These are phyloP conservation scores for Lota lota DNA, from an alignment of 2,113 vertebrate species.

Conservation along the genomic window DNA sequence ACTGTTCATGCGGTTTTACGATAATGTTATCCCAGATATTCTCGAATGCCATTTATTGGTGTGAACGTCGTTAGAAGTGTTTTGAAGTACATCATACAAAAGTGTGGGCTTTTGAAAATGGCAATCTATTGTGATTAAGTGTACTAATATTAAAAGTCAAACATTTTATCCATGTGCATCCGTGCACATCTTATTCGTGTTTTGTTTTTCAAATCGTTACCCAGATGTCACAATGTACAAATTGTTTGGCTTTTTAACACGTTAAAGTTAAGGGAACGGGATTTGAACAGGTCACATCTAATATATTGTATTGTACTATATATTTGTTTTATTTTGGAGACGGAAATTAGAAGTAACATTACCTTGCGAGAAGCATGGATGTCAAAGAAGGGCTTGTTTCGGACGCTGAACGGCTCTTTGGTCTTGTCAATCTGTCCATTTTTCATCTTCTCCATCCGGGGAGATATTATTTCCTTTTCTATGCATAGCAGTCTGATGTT, in stretches of 20 bases:
- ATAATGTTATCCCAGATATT: too few relatives aligned
- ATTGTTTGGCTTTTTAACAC: not conserved
- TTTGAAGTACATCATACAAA: too few relatives aligned
- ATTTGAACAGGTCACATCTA: not conserved
- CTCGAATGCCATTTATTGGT: too few relatives aligned
- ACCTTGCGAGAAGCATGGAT: constrained; percentile 92
- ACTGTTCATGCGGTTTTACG: too few relatives aligned
- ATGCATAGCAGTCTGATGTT: constrained; percentile 90
- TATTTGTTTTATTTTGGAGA: not conserved
- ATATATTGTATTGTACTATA: not conserved
- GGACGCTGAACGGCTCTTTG: constrained; percentile 92
- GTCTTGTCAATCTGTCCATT: constrained; percentile 93
- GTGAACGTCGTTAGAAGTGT: too few relatives aligned
- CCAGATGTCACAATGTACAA: not conserved
- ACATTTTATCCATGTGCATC: too few relatives aligned
- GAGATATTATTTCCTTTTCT: constrained; percentile 95
- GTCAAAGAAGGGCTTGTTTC: constrained; percentile 96
- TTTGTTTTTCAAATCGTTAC: not conserved
- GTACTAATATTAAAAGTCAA: too few relatives aligned
- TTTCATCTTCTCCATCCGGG: constrained; percentile 94
- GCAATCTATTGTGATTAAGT: too few relatives aligned
- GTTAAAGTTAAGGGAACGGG: not conserved
- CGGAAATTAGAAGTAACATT: constrained; percentile 29
- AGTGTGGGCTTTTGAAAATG: too few relatives aligned
- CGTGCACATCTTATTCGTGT: too few relatives aligned